A percentile compares a stretch with the other conserved stretches of the same genome.
These are phyloP conservation scores for Callorhinus ursinus DNA, from an alignment of 2,113 vertebrate species.

Conservation along the genomic window DNA sequence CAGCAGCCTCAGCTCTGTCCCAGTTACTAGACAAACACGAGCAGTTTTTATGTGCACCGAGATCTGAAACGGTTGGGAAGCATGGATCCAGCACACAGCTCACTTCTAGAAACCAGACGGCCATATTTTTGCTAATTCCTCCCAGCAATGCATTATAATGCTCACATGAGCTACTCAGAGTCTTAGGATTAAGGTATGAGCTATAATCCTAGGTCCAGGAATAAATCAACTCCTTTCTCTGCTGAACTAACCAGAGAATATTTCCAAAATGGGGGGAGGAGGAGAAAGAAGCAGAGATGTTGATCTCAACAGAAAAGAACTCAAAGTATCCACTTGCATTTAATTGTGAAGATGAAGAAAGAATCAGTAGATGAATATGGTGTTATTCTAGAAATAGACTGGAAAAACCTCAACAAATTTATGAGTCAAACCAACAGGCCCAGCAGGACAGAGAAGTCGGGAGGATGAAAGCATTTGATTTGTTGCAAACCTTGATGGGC, in stretches of 20 bases:
- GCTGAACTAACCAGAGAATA: background rate
- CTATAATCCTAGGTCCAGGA: background rate
- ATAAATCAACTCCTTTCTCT: background rate
- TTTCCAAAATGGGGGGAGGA: background rate
- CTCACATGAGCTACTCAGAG: background rate
- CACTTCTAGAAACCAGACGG: background rate
- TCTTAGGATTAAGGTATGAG: background rate
- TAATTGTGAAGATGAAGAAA: background rate
- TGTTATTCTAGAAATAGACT: background rate
- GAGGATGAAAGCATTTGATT: no score
- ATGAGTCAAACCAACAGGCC: background rate
- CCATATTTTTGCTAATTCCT: background rate
- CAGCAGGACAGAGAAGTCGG: background rate
- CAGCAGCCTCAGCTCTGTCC: background rate
- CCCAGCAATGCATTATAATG: background rate
- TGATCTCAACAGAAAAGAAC: background rate
- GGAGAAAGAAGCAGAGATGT: background rate
- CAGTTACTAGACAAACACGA: background rate
- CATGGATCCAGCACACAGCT: background rate
- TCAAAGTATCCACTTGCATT: background rate
- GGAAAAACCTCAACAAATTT: background rate
- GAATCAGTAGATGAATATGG: background rate
- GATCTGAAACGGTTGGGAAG: background rate
- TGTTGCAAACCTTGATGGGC: no score
- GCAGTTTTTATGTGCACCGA: rapidly evolving